Conservation (phyloP, 2,113 vertebrate genomes). For the Pteropus alecto region DNA sequence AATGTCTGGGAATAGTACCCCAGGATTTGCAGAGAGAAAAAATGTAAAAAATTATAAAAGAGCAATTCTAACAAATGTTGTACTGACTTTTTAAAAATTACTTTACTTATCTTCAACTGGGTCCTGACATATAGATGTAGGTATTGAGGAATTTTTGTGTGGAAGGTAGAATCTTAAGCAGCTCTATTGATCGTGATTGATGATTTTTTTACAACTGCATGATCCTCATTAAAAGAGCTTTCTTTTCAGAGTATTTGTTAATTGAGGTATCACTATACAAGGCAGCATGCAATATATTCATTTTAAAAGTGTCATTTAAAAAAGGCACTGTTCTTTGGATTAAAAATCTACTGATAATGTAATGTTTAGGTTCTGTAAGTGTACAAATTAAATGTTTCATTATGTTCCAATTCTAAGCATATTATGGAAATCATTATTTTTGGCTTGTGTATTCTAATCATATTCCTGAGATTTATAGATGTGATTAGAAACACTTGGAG, state of each 20-base stretch:
- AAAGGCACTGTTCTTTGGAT: background rate
- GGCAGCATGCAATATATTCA: background rate
- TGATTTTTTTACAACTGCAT: background rate
- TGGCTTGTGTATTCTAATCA: constrained; percentile 33
- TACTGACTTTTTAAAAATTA: background rate
- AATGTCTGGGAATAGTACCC: background rate
- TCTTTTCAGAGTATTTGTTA: background rate
- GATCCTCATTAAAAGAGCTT: background rate
- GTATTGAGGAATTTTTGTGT: background rate
- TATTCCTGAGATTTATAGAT: constrained; percentile 61
- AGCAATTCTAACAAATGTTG: background rate
- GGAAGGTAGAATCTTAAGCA: background rate
- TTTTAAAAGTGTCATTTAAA: constrained; percentile 42
- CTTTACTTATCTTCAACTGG: background rate
- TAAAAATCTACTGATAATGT: constrained; percentile 11
- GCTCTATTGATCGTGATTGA: background rate
- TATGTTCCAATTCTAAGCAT: constrained; percentile 35
- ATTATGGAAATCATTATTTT: constrained; percentile 67
- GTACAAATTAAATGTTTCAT: constrained; percentile 58
- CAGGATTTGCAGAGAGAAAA: background rate
- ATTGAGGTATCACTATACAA: background rate
- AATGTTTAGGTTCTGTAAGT: constrained; percentile 37
- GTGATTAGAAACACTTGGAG: constrained; percentile 68
- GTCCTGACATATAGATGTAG: background rate
- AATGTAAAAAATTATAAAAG: background rate